Conservation (phyloP, 2,113 vertebrate genomes). For the Pica pica region DNA sequence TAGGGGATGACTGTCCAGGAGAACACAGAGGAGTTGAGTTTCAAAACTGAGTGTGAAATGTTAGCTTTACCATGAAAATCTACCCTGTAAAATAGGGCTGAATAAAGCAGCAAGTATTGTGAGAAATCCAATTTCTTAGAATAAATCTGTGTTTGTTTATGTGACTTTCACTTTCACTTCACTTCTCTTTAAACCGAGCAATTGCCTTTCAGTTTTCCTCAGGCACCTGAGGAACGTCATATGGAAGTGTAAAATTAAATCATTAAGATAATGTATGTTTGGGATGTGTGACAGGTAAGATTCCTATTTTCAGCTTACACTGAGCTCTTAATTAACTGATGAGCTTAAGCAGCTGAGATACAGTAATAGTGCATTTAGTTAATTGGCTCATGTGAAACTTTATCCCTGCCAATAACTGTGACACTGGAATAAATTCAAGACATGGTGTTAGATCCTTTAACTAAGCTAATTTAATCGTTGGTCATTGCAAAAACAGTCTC, state of each 20-base stretch:
- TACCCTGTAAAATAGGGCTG: background rate
- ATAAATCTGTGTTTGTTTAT: background rate
- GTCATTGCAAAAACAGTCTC: background rate
- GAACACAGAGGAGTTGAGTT: background rate
- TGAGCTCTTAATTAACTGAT: conserved; percentile 65
- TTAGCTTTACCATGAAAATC: background rate
- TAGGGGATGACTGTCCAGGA: background rate
- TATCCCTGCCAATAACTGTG: conserved; percentile 49
- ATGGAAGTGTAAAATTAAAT: background rate
- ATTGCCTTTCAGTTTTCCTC: background rate
- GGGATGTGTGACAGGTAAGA: conserved; percentile 46
- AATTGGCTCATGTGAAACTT: conserved; percentile 61
- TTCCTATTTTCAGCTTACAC: conserved; percentile 51
- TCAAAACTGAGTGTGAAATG: background rate
- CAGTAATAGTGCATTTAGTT: conserved; percentile 61
- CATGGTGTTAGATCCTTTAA: background rate
- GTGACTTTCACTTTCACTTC: background rate
- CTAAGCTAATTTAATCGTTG: conserved; percentile 26
- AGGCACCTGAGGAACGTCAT: background rate
- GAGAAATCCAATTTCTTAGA: background rate
- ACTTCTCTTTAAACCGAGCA: background rate
- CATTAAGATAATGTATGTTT: conserved; percentile 40
- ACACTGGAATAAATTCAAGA: conserved; percentile 50
- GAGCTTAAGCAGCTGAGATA: conserved; percentile 61
- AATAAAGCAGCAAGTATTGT: background rate